Base-by-base conservation (phyloP, 1,140 invertebrate genomes). In the Ceratina australensis region DNA sequence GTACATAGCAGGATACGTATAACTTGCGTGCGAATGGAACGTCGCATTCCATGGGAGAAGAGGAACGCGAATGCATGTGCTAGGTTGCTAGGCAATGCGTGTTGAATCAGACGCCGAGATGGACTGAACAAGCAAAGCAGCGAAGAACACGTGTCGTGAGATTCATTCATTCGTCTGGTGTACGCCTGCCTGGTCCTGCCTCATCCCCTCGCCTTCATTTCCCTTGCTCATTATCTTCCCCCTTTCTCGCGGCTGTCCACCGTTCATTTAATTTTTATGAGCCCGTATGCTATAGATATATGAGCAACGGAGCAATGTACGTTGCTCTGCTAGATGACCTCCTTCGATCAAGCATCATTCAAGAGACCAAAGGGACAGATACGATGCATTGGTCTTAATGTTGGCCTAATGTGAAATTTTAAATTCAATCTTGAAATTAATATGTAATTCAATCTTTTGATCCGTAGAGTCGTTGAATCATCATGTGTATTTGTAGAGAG, bases 131-230 rank as follows among this genome's bases (percentile, higher is more conserved):
- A 79, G 72, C 75, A 77, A 83, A 75, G 60, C 80, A 60, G 68
- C 33, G 10, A 42, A 60, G 59, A 86, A 86, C 83, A 84, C 79
- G 67, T 81, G 75, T 69, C 69, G 79, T 86, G 82, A 82, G 76
- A 84, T 86, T 86, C 86, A 87, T 87, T 87, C 82, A 85, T 79
- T 81, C 85, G 78, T 80, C 75, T 79, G 71, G 66, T 59, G 42
- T 60, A 47, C 73, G 49, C 59, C 67, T 47, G 61, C 22, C 22
- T 66, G 28, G 28, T 26, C 49, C 42, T 22, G 22, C 52, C n/a
- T 33, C 33, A 10, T 33, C 60, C 61, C 56, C 65, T 75, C 71
- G 56, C 57, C 61, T 79, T 75, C 79, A 79, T 85, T 73, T 86
- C 67, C 72, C 59, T 78, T 67, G 64, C 64, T 81, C 75, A 60